A percentile compares a stretch with the other conserved stretches of the same genome.
Conservation (phyloP, 2,113 vertebrate genomes). For the Catharus fuscescens region DNA sequence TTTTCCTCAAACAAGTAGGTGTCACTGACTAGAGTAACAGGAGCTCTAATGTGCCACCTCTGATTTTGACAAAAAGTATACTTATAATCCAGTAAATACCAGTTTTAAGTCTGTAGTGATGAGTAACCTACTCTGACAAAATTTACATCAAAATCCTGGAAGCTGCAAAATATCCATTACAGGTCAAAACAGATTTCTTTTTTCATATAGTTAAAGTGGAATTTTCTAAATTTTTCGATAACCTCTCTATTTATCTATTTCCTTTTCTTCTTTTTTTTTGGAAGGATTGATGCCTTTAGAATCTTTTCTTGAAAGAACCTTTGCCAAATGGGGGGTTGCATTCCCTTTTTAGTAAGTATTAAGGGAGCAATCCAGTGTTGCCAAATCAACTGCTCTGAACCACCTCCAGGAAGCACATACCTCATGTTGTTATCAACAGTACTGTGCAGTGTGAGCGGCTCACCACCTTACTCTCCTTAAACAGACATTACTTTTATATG, state of each 20-base stretch:
- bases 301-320: not conserved
- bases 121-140: not conserved
- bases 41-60: not conserved
- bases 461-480: not conserved
- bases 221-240: not conserved
- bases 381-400: not conserved
- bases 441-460: not conserved
- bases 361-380: not conserved
- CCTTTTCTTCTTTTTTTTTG: not conserved
- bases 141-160: not conserved
- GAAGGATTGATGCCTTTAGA: not conserved
- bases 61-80: not conserved
- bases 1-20: not conserved
- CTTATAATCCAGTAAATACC: not conserved
- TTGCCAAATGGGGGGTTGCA: not conserved
- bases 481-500: not conserved
- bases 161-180: not conserved
- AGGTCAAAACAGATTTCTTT: not conserved
- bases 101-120: not conserved
- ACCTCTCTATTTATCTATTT: not conserved
- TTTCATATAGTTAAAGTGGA: not conserved
- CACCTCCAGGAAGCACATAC: not conserved
- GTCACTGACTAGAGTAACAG: not conserved
- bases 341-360: not conserved
- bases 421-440: not conserved